Conservation (phyloP, 2,113 vertebrate species). For the Cricetomys ansorgei region DNA sequence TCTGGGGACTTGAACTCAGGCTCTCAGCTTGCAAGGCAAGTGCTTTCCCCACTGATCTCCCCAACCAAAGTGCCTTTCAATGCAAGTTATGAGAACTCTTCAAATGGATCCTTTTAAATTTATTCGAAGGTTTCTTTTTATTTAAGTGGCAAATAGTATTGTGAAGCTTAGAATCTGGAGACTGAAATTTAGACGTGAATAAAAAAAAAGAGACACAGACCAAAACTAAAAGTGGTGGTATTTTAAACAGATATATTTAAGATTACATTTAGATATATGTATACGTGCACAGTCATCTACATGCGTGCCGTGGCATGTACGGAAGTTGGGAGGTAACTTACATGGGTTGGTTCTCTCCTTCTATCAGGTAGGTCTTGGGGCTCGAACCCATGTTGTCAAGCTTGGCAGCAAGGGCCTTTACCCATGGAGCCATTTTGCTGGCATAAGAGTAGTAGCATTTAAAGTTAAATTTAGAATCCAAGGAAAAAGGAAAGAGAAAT, state of each 20-base stretch:
- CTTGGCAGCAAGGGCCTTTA: neutral
- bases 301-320: neutral
- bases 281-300: neutral
- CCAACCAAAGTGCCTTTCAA: neutral
- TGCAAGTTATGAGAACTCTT: neutral
- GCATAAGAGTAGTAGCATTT: neutral
- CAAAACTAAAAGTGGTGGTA: neutral
- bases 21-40: neutral
- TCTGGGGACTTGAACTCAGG: neutral
- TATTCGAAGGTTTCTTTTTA: neutral
- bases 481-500: constrained; percentile 5
- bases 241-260: neutral
- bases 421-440: neutral
- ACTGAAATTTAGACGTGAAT: constrained; percentile 11
- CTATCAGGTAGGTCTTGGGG: neutral
- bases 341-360: neutral
- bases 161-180: constrained; percentile 3
- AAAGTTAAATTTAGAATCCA: constrained; percentile 1
- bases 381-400: neutral
- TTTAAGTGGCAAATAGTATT: neutral
- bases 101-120: neutral
- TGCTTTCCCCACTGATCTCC: neutral
- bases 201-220: neutral
- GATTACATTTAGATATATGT: neutral
- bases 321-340: neutral